A percentile compares a stretch with the other conserved stretches of the same genome.
Evolutionary conservation across 2,113 vertebrate species (phyloP).

Genomic region (Melierax canorus): DNA sequence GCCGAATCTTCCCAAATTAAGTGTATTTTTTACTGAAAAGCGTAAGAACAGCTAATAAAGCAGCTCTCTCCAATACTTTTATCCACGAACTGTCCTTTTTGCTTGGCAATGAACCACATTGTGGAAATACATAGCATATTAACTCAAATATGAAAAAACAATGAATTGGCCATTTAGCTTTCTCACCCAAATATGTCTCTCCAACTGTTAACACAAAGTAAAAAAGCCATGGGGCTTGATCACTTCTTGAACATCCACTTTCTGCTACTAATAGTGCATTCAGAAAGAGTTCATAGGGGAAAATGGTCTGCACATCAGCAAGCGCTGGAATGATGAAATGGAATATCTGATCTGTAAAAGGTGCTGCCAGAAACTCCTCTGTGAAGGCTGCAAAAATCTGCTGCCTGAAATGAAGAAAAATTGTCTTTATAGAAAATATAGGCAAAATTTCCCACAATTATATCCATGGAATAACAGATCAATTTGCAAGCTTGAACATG

Average conservation of each 20-base stretch:
- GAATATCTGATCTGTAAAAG: conserved; percentile 95
- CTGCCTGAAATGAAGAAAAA: conserved; percentile 75
- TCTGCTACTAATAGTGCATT: conserved; percentile 82
- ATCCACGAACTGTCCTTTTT: neutral
- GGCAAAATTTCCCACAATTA: neutral
- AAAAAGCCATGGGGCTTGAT: conserved; percentile 88
- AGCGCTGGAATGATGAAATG: conserved; percentile 93
- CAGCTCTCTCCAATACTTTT: neutral
- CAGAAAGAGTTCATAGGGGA: conserved; percentile 93
- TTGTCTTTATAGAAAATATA: neutral
- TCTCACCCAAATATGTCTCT: conserved; percentile 86
- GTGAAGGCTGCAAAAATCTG: conserved; percentile 92
- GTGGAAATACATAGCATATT: rapidly evolving
- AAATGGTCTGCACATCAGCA: conserved; percentile 80
- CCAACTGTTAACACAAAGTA: conserved; percentile 92
- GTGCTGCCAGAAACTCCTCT: conserved; percentile 89
- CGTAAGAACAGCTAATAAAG: neutral
- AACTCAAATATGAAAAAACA: neutral
- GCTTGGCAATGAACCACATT: rapidly evolving
- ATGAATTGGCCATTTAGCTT: neutral
- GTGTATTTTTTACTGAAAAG: neutral
- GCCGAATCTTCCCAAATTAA: neutral
- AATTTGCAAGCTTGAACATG: neutral
- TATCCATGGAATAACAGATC: neutral
- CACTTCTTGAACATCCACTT: conserved; percentile 49